These are phyloP conservation scores for Microvelia longipes DNA, from an alignment of 1,140 invertebrate species.

Conservation along the genomic window DNA sequence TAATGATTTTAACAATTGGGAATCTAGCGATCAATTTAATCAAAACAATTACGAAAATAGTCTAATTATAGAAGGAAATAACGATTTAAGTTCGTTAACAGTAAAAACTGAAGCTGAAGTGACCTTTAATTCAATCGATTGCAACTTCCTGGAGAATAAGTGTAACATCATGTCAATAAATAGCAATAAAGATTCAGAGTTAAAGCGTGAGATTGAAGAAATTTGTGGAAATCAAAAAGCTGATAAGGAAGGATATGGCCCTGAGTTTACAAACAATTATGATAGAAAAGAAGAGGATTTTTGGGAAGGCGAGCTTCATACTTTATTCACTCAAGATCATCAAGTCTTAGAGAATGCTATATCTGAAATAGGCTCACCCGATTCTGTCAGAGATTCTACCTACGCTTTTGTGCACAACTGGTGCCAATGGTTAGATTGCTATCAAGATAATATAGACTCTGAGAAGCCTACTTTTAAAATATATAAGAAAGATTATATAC, in stretches of 20 bases:
- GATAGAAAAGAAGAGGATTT: neutral
- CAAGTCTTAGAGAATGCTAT: neutral
- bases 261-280: neutral
- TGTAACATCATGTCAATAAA: no score
- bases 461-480: neutral
- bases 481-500: neutral
- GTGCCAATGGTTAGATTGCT: neutral
- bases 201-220: neutral
- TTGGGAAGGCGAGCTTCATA: neutral
- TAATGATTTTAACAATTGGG: neutral
- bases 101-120: neutral
- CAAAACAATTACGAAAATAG: neutral
- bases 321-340: neutral
- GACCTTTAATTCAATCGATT: no score
- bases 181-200: neutral
- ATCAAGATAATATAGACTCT: neutral
- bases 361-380: neutral
- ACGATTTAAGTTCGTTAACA: neutral
- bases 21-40: neutral
- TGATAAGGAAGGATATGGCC: neutral
- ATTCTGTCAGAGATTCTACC: neutral
- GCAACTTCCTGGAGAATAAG: no score
- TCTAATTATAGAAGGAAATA: neutral
- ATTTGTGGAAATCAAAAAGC: neutral
- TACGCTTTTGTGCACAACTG: neutral